Evolutionary conservation across 2,113 vertebrate species (phyloP).

Genomic region (Channa maculata): DNA sequence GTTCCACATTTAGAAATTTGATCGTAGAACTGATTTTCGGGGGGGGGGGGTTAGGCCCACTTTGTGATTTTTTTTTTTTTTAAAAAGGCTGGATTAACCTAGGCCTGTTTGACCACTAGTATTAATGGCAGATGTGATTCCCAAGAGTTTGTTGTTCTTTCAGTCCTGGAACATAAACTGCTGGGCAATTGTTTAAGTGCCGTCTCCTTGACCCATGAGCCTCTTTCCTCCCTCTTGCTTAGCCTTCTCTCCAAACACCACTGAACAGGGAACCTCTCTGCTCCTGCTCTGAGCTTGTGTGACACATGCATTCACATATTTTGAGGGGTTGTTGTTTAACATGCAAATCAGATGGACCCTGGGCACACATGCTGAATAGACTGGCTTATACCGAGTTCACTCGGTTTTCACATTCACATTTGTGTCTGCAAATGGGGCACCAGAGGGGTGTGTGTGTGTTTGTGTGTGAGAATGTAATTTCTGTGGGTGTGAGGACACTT

Average conservation of each 20-base stretch:
- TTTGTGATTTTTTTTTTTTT: not conserved
- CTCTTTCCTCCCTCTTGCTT: slow-evolving; percentile 19
- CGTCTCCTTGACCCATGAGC: slow-evolving; percentile 26
- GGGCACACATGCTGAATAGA: slow-evolving; percentile 20
- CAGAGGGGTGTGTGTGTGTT: too few relatives aligned
- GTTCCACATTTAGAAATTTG: not conserved
- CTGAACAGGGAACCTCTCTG: slow-evolving; percentile 18
- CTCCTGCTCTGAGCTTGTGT: slow-evolving; percentile 33
- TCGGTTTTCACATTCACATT: slow-evolving; percentile 11
- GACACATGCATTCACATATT: slow-evolving; percentile 53
- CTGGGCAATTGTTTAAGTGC: slow-evolving; percentile 17
- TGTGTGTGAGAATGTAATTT: slow-evolving; percentile 8
- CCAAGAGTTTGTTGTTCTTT: slow-evolving; percentile 25
- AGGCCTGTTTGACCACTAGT: not conserved
- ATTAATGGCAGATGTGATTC: not conserved
- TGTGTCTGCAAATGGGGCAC: slow-evolving; percentile 19
- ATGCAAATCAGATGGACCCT: slow-evolving; percentile 59
- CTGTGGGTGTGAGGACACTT: slow-evolving; percentile 15
- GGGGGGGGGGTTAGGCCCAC: not conserved
- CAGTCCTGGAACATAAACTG: slow-evolving; percentile 1
- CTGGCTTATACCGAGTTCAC: not conserved
- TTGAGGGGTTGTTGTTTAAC: slow-evolving; percentile 51
- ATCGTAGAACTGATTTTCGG: not conserved
- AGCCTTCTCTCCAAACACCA: slow-evolving; percentile 31
- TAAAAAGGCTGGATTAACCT: not conserved